Percentiles rank a stretch among this genome's conserved stretches.
phyloP scores from a whole-genome alignment of 2,797 vertebrate species.

The Oryzias dopingdopingensis region DNA sequence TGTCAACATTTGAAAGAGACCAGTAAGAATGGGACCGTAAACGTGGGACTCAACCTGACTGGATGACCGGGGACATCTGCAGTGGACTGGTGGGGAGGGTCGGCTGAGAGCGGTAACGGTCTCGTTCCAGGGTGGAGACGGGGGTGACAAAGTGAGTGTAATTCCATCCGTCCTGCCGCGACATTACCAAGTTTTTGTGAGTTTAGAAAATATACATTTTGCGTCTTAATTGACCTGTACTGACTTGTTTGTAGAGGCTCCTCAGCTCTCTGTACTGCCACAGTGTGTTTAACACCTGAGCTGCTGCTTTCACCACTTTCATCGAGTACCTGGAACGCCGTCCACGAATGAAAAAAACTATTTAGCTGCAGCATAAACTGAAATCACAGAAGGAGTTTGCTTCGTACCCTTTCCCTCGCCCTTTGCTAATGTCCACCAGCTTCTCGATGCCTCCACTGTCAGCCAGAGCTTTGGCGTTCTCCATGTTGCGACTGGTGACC shows the following conservation, averaged over 20 bases:
- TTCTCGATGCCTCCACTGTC: conserved; percentile 95
- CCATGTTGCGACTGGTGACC: conserved; percentile 97
- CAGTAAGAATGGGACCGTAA: no score
- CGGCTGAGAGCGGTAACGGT: conserved; percentile 95
- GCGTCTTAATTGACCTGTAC: background rate
- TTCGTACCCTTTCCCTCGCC: conserved; percentile 90
- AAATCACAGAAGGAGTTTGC: background rate
- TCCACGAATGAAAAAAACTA: no score
- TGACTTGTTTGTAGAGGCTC: conserved; percentile 96
- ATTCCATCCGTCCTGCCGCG: conserved; percentile 93
- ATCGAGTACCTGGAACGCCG: conserved; percentile 82
- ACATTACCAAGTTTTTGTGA: background rate
- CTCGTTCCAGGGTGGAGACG: conserved; percentile 92
- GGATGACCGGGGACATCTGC: conserved; percentile 94
- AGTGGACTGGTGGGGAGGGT: conserved; percentile 91
- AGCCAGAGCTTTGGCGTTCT: conserved; percentile 94
- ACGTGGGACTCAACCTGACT: conserved; percentile 84
- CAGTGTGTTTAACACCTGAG: conserved; percentile 94
- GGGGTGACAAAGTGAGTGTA: conserved; percentile 98
- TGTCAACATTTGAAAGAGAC: no score
- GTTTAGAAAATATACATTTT: background rate
- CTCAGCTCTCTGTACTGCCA: conserved; percentile 98
- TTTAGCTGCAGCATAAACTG: background rate
- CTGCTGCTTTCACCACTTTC: conserved; percentile 97
- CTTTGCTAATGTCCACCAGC: conserved; percentile 95